Evolutionary conservation across 2,797 vertebrate species (phyloP).

Genomic region (Graptemys geographica): DNA sequence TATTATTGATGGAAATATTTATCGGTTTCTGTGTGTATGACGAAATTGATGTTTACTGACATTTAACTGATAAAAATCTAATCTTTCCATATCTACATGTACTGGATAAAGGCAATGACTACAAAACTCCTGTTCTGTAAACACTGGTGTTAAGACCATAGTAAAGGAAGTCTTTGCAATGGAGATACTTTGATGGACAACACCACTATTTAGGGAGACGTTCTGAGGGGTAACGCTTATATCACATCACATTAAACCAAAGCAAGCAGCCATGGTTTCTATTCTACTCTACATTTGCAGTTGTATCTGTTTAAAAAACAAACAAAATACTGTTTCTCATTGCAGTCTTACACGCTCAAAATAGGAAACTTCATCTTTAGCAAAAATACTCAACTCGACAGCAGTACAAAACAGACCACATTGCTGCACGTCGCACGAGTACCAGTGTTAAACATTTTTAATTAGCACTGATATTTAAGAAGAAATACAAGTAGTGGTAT

Average conservation of each 20-base stretch:
- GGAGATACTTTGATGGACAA: background rate
- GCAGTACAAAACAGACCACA: background rate
- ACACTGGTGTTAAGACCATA: background rate
- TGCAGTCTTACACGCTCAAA: background rate
- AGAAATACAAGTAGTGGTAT: background rate
- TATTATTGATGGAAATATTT: background rate
- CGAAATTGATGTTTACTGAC: background rate
- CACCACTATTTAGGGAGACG: fast-evolving
- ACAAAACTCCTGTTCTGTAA: background rate
- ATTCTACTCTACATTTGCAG: background rate
- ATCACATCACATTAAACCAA: background rate
- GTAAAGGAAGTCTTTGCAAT: slow-evolving; percentile 13
- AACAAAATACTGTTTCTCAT: background rate
- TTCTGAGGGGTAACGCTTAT: fast-evolving
- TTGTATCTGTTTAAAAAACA: background rate
- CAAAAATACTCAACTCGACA: background rate
- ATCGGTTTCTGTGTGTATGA: background rate
- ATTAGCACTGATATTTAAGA: background rate
- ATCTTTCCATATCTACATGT: background rate
- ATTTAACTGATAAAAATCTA: background rate
- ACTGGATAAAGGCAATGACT: background rate
- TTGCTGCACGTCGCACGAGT: background rate
- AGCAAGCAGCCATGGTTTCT: background rate
- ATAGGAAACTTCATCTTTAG: background rate
- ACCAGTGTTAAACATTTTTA: background rate